These are phyloP conservation scores for Eriocheir sinensis DNA, from an alignment of 1,140 invertebrate species.

Conservation along the genomic window DNA sequence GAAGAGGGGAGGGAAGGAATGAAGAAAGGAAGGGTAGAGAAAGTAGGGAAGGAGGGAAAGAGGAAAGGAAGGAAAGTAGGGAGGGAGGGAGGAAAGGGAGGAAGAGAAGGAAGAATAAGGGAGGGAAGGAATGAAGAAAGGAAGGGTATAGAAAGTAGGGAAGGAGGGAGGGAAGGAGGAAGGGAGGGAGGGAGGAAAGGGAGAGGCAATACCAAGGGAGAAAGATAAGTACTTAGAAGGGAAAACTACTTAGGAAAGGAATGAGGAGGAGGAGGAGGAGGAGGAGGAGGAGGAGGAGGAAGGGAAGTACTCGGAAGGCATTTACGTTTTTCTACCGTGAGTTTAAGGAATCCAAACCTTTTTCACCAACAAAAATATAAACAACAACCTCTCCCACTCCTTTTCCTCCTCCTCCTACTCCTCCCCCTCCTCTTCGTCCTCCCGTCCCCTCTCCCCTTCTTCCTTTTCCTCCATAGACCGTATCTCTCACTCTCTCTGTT, in stretches of 20 bases:
- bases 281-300: no score
- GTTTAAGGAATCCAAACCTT: not conserved
- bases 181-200: not conserved
- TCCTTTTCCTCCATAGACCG: no score
- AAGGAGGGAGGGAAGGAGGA: not conserved
- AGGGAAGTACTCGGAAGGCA: no score
- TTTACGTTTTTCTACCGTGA: not conserved
- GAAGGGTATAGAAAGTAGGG: not conserved
- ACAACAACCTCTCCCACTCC: not conserved
- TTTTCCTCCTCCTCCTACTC: not conserved
- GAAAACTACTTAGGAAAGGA: not conserved
- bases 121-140: not conserved
- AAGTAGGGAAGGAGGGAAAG: not conserved
- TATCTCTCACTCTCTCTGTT: constrained; percentile 28
- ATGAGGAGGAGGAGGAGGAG: not conserved
- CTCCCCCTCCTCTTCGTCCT: no score
- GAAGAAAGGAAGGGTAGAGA: not conserved
- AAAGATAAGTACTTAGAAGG: not conserved
- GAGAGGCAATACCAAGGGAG: no score
- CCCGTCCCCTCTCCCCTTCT: not conserved
- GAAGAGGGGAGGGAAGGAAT: not conserved
- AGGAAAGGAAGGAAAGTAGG: not conserved
- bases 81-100: not conserved
- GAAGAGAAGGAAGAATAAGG: not conserved
- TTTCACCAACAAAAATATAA: not conserved